A percentile compares a stretch with the other conserved stretches of the same genome.
phyloP scores from a whole-genome alignment of 1,140 invertebrate species.

The Drosophila paulistorum region DNA sequence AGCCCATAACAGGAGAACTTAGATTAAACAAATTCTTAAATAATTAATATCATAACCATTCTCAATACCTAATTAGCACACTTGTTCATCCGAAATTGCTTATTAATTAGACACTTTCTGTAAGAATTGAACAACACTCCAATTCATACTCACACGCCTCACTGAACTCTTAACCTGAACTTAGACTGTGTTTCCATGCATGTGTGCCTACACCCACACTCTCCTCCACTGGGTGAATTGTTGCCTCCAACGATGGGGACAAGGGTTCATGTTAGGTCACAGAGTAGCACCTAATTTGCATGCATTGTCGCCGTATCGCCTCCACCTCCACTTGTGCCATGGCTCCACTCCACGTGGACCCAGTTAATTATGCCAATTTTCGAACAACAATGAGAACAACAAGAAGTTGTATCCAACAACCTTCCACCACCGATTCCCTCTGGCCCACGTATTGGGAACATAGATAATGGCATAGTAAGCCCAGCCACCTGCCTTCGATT shows the following conservation, averaged over 20 bases:
- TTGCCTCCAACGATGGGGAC: neutral
- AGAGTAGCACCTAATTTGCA: constrained; percentile 12
- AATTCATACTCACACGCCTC: neutral
- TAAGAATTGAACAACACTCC: neutral
- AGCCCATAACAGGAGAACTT: neutral
- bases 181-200: neutral
- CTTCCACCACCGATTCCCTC: neutral
- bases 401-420: neutral
- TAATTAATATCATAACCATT: neutral
- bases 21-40: neutral
- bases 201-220: neutral
- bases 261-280: constrained; percentile 8
- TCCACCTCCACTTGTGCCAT: neutral
- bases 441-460: neutral
- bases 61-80: neutral
- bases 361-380: constrained; percentile 14
- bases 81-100: constrained; percentile 6
- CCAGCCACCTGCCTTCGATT: constrained; percentile 2
- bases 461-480: constrained; percentile 5
- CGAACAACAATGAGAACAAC: constrained; percentile 9
- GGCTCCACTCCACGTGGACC: neutral
- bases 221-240: neutral
- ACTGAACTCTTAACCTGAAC: neutral
- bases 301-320: constrained; percentile 11
- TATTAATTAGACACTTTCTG: constrained; percentile 2